These are phyloP conservation scores for Sebastiscus tertius DNA, from an alignment of 2,797 vertebrate genomes.

Conservation along the genomic window DNA sequence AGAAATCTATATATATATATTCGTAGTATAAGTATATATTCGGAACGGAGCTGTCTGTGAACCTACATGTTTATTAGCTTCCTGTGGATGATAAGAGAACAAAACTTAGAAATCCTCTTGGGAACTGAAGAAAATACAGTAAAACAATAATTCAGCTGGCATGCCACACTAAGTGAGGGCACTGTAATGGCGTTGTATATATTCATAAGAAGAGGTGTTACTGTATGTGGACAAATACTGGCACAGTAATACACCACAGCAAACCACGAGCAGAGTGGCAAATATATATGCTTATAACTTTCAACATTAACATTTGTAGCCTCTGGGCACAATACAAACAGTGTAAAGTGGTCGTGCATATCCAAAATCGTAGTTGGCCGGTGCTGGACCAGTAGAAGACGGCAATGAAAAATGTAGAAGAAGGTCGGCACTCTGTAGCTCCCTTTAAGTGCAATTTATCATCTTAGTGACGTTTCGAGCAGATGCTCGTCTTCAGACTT, in stretches of 20 bases:
- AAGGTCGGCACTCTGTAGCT: too few species aligned
- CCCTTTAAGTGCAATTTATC: too few species aligned
- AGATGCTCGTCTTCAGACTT: too few species aligned
- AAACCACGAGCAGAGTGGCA: constrained; percentile 23
- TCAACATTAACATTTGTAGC: background rate
- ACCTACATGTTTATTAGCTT: background rate
- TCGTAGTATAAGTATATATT: background rate
- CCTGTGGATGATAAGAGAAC: background rate
- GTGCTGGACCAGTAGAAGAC: too few species aligned
- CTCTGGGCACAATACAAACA: constrained; percentile 34
- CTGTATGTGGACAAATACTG: constrained; percentile 25
- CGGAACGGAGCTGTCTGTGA: background rate
- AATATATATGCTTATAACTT: background rate
- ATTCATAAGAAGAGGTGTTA: background rate
- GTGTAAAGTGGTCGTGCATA: too few species aligned
- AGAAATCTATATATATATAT: background rate
- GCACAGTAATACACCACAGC: constrained; percentile 26
- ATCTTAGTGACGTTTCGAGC: too few species aligned
- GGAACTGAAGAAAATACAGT: background rate
- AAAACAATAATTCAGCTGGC: background rate
- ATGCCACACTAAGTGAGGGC: constrained; percentile 2
- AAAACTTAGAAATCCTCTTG: background rate
- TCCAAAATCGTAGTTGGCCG: too few species aligned
- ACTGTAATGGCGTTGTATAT: background rate
- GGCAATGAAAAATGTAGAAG: too few species aligned